phyloP scores from a whole-genome alignment of 2,797 vertebrate genomes.

The Scleropages formosus region DNA sequence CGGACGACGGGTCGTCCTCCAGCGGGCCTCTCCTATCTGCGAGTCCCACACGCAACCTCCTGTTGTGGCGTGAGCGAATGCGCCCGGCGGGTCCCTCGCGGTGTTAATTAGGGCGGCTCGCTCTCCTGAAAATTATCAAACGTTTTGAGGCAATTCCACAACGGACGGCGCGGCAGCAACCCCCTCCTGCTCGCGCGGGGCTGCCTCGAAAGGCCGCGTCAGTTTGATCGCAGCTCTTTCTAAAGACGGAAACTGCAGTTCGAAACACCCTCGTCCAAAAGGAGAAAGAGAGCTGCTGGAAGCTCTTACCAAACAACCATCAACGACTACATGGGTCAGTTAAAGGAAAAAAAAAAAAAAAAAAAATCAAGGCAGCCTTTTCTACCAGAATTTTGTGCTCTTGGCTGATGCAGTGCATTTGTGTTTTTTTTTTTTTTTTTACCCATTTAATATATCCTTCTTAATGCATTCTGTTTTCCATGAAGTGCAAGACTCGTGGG shows the following conservation, averaged over 20 bases:
- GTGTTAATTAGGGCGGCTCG: conserved; percentile 42
- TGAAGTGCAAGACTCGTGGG: not conserved
- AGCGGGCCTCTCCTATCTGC: not conserved
- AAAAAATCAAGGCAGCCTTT: not conserved
- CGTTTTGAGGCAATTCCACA: conserved; percentile 36
- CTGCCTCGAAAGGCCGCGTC: conserved; percentile 7
- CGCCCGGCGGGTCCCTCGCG: conserved; percentile 34
- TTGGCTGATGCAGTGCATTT: not conserved
- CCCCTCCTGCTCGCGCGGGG: conserved; percentile 9
- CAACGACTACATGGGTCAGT: not conserved
- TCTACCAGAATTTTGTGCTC: too few species aligned
- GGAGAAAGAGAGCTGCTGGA: not conserved
- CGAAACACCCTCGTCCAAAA: not conserved
- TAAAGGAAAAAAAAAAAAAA: not conserved
- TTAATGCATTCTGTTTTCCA: not conserved
- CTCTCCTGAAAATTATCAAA: conserved; percentile 38
- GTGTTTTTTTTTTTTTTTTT: not conserved
- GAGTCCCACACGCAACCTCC: not conserved
- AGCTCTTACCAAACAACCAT: not conserved
- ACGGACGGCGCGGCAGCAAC: conserved; percentile 48
- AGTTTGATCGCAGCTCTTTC: conserved; percentile 19
- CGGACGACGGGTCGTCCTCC: not conserved
- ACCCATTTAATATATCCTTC: not conserved
- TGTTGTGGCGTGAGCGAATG: conserved; percentile 9
- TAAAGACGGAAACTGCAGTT: not conserved